Conservation (phyloP, 2,113 vertebrate species). For the Hymenochirus boettgeri region DNA sequence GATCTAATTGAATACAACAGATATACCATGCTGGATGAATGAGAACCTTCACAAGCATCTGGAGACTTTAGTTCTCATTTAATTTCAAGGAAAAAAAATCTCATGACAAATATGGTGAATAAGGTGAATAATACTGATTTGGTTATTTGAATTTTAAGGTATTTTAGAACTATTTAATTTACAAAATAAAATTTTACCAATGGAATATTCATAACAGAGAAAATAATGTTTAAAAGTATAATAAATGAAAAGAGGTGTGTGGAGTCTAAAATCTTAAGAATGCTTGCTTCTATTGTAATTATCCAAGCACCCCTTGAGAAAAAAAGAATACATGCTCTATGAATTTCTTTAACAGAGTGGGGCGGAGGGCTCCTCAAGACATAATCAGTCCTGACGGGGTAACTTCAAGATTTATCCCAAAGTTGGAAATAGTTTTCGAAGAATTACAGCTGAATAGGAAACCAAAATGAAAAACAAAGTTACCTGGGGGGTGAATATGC, state of each 20-base stretch:
- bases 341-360: slow-evolving; percentile 26
- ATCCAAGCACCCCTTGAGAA: slow-evolving; percentile 35
- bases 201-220: no score
- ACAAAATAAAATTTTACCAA: no score
- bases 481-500: slow-evolving; percentile 26
- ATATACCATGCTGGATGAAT: no score
- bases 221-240: neutral
- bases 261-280: slow-evolving; percentile 13
- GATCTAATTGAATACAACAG: no score
- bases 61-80: no score
- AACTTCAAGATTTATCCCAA: slow-evolving; percentile 41
- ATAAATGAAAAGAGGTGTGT: slow-evolving; percentile 23
- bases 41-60: no score
- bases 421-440: slow-evolving; percentile 40
- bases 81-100: no score
- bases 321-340: slow-evolving; percentile 37
- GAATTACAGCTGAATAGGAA: slow-evolving; percentile 42
- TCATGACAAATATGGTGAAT: no score
- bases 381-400: slow-evolving; percentile 37
- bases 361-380: slow-evolving; percentile 30
- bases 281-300: slow-evolving; percentile 31
- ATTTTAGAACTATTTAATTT: no score
- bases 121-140: no score
- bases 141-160: no score
- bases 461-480: slow-evolving; percentile 29